Base-by-base conservation (phyloP, 2,113 vertebrate species). In the Xerus inauris region DNA sequence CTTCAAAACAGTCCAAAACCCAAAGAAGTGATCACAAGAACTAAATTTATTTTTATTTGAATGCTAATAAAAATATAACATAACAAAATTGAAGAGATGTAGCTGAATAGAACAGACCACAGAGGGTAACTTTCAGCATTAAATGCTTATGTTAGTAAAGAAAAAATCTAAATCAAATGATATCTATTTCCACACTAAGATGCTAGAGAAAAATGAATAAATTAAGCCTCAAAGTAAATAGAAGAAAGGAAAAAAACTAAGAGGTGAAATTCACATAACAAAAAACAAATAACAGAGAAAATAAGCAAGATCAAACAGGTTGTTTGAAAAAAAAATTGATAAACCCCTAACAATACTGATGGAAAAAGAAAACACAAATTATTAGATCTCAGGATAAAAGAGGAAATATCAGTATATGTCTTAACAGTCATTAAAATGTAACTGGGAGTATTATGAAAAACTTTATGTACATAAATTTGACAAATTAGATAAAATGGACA, bases 11-110 rank as follows among this genome's bases (percentile, higher is more conserved):
- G 30, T 30, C 49, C 49, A 67, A 90, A 45, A 24, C 8, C 59
- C n/a, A 88, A 75, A 79, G n/a, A 88, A 75, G 57, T 89, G 73
- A 82, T 42, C 51, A 81, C 42, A 88, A 81, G 28, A 73, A 64
- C 22, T 82, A 73, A 93, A 51, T 16, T 38, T 73, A 82, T 73
- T 88, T 94, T 65, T 40, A 81, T 65, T 57, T 81, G 12, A 73
- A 87, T 62, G 5, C 79, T 20, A 81, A 87, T 92, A 35, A 87
- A 75, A 92, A 40, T 47, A 82, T 26, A 87, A 16, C 57, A n/a
- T 26, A 67, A 17, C 32, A 67, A 67, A 67, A 67, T 35, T 32
- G 30, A 67, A 67, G 65, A 67, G 30, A 22, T 67, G 32, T 35
- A 67, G 65, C 57, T 82, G 57, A 75, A 32, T 10, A 57, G 67